Conservation (phyloP, 2,113 vertebrate species). For the Pithys albifrons region DNA sequence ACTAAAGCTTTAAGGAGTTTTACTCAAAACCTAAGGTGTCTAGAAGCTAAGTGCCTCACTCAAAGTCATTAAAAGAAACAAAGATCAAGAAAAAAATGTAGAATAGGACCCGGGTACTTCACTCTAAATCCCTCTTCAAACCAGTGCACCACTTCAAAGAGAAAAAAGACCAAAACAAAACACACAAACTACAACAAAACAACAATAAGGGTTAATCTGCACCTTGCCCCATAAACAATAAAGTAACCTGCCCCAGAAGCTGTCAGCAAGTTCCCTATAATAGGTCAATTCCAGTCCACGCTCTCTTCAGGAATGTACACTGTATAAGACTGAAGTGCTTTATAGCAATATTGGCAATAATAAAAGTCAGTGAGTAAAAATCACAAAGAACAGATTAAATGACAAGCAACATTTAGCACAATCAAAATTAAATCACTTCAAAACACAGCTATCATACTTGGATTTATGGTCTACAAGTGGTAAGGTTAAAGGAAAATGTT, state of each 20-base stretch:
- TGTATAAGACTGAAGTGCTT: neutral
- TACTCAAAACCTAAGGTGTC: neutral
- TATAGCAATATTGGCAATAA: neutral
- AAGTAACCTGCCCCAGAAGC: neutral
- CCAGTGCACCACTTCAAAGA: neutral
- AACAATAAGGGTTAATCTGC: neutral
- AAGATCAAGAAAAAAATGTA: neutral
- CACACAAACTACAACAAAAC: neutral
- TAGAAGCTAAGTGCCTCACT: neutral
- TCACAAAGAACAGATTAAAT: slow-evolving; percentile 24
- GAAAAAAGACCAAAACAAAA: neutral
- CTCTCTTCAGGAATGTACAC: neutral
- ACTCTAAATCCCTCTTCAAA: neutral
- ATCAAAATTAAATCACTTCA: neutral
- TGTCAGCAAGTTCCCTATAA: neutral
- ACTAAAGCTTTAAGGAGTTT: neutral
- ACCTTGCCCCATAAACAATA: neutral
- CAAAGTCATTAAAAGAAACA: neutral
- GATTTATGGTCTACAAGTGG: neutral
- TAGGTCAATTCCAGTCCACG: neutral
- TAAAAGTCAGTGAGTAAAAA: slow-evolving; percentile 33
- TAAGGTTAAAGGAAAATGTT: neutral
- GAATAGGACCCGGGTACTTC: neutral
- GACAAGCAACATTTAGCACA: neutral
- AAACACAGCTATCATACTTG: neutral